phyloP scores from a whole-genome alignment of 1,140 invertebrate genomes.

The Orius insidiosus region DNA sequence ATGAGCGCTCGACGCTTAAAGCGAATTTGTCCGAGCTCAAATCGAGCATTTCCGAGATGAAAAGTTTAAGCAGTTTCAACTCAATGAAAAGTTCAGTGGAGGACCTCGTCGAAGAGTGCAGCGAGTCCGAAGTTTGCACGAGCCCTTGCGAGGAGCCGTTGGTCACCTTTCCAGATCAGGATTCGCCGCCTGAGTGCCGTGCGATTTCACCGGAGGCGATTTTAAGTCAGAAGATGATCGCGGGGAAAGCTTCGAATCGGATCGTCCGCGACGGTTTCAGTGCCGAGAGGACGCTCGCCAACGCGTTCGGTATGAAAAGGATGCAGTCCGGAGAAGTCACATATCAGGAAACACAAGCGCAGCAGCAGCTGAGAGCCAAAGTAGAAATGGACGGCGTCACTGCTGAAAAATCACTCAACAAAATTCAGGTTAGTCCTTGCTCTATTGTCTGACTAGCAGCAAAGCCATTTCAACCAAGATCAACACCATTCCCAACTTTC shows the following conservation, averaged over 20 bases:
- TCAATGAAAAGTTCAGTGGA: conserved; percentile 41
- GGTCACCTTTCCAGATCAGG: conserved; percentile 50
- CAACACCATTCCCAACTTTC: no score
- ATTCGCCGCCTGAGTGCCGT: conserved; percentile 33
- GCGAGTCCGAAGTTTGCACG: conserved; percentile 25
- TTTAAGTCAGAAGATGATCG: no score
- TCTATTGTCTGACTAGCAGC: no score
- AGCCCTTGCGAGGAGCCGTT: conserved; percentile 34
- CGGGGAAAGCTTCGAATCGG: conserved; percentile 43
- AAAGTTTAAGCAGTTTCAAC: conserved; percentile 28
- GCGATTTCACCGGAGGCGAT: no score
- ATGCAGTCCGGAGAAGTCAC: conserved; percentile 61
- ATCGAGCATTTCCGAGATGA: conserved; percentile 61
- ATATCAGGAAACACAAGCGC: conserved; percentile 50
- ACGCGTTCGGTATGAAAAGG: conserved; percentile 57
- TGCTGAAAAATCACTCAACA: conserved; percentile 53
- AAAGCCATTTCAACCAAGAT: no score
- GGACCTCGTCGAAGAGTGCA: conserved; percentile 37
- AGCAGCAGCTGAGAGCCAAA: conserved; percentile 37
- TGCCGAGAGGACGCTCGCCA: conserved; percentile 51
- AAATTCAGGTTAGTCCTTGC: conserved; percentile 52
- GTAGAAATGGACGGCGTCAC: conserved; percentile 57
- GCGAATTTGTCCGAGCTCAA: conserved; percentile 56
- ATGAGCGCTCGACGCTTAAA: conserved; percentile 51
- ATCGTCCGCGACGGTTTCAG: conserved; percentile 59